Evolutionary conservation across 2,113 vertebrate genomes (phyloP).

Genomic region (Chaetura pelagica): DNA sequence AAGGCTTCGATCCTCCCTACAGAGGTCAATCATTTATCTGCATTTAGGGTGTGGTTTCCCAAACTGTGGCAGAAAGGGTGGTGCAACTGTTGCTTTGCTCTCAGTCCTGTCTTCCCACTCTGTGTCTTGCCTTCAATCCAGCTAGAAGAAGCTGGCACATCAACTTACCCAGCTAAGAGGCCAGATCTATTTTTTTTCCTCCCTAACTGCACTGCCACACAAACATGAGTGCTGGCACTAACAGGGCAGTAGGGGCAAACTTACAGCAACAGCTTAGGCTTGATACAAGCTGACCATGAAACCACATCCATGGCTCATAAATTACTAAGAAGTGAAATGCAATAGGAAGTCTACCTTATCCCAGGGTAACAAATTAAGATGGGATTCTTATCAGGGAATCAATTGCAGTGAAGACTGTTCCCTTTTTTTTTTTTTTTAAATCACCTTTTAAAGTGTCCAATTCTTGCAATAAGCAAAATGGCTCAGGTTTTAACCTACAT

Average conservation of each 20-base stretch:
- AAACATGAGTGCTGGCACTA: neutral
- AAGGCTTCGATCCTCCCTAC: neutral
- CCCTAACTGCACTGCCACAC: accelerated
- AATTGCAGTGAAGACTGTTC: neutral
- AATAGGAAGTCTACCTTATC: neutral
- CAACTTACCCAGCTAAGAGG: neutral
- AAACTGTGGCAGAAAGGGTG: neutral
- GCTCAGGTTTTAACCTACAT: neutral
- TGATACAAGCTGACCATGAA: neutral
- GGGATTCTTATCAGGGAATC: neutral
- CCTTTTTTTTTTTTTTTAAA: neutral
- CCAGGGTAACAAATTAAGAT: neutral
- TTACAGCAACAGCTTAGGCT: neutral
- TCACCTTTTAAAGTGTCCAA: neutral
- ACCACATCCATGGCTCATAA: neutral
- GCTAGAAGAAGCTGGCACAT: neutral
- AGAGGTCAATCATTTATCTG: neutral
- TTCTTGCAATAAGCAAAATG: neutral
- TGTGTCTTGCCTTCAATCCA: neutral
- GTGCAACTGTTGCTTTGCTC: neutral
- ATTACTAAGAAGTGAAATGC: neutral
- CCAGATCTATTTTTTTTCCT: neutral
- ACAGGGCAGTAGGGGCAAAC: neutral
- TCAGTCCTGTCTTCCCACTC: neutral
- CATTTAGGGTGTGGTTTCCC: neutral